phyloP scores from a whole-genome alignment of 1,140 invertebrate genomes.

The Drosophila repleta region DNA sequence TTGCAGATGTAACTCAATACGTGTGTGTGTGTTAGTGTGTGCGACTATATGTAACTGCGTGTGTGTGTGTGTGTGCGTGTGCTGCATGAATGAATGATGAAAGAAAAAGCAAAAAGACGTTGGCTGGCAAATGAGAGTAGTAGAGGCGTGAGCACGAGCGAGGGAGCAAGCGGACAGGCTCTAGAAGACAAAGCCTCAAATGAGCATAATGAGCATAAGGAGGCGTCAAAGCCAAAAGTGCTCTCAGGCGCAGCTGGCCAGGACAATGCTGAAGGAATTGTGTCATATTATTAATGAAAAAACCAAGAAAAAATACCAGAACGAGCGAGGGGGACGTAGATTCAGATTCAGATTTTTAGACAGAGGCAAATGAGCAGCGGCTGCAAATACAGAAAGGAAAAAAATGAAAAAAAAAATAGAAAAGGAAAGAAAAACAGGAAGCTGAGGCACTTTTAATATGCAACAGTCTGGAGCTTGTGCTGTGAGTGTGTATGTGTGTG shows the following conservation, averaged over 20 bases:
- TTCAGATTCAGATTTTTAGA: conserved; percentile 31
- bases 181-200: conserved; percentile 75
- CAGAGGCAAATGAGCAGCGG: conserved; percentile 60
- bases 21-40: not conserved
- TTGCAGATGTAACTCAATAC: conserved; percentile 42
- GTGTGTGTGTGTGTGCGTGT: conserved; percentile 1
- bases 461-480: conserved; percentile 50
- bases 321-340: not conserved
- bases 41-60: not conserved
- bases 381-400: conserved; percentile 30
- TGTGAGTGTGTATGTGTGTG: conserved; percentile 10
- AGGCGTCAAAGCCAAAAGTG: conserved; percentile 71
- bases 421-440: conserved; percentile 60
- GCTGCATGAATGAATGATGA: conserved; percentile 73
- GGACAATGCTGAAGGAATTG: conserved; percentile 74
- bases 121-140: conserved; percentile 18
- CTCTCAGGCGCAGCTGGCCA: conserved; percentile 67
- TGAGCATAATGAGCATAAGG: conserved; percentile 79
- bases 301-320: conserved; percentile 31
- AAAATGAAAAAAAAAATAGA: conserved; percentile 39
- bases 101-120: conserved; percentile 65
- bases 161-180: not conserved
- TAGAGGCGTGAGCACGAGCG: not conserved
- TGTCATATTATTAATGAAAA: conserved; percentile 82
- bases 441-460: conserved; percentile 68